These are phyloP conservation scores for Hycleus cichorii DNA, from an alignment of 1,140 invertebrate genomes.

Conservation along the genomic window DNA sequence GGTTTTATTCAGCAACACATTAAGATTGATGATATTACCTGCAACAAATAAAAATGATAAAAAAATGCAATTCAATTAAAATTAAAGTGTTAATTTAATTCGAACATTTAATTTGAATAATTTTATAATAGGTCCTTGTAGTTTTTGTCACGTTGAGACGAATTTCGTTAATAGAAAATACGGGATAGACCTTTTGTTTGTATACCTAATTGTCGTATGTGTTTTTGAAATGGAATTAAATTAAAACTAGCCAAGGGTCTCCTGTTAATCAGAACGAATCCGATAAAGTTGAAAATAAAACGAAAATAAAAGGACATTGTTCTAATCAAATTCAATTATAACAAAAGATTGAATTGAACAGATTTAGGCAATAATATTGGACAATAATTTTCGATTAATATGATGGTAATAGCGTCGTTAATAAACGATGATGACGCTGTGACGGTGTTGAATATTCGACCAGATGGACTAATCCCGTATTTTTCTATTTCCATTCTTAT, in stretches of 20 bases:
- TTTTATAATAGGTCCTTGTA: too few species aligned
- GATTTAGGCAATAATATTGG: constrained; percentile 1
- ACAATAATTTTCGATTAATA: constrained; percentile 15
- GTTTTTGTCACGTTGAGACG: too few species aligned
- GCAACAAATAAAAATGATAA: too few species aligned
- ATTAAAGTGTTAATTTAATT: too few species aligned
- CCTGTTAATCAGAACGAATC: neutral
- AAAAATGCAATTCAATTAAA: too few species aligned
- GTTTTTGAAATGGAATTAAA: constrained; percentile 10
- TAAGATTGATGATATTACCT: too few species aligned
- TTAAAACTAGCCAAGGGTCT: constrained; percentile 7
- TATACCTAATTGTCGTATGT: constrained; percentile 6
- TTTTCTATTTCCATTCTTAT: neutral
- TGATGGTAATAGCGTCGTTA: neutral
- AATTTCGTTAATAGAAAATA: too few species aligned
- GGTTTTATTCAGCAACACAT: too few species aligned
- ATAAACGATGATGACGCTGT: neutral
- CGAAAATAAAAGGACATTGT: constrained; percentile 5
- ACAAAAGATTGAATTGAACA: too few species aligned
- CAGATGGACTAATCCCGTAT: neutral
- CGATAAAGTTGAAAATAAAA: neutral
- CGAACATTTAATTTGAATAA: too few species aligned
- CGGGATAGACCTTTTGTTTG: constrained; percentile 6
- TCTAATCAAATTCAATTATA: constrained; percentile 5
- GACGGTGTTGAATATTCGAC: constrained; percentile 6